These are phyloP conservation scores for Nannoperca obscura DNA, from an alignment of 2,797 vertebrate species.

Conservation along the genomic window DNA sequence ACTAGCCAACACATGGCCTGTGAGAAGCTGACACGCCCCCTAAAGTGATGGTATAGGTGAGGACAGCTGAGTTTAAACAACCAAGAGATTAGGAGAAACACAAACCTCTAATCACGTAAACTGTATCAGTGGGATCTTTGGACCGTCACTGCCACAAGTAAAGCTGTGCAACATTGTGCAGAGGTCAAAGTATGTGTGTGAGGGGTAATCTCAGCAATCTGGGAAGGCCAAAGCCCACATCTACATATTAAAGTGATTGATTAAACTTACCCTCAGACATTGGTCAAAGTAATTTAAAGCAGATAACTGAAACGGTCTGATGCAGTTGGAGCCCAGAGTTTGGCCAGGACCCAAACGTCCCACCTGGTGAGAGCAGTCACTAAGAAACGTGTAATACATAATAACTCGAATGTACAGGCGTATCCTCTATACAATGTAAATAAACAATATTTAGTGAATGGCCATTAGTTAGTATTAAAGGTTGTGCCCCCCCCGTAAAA, in stretches of 20 bases:
- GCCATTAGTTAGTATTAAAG: background rate
- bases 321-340: too few relatives aligned
- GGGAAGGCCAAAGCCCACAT: conserved; percentile 3
- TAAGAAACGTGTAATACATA: background rate
- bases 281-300: too few relatives aligned
- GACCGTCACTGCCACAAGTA: conserved; percentile 18
- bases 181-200: conserved; percentile 21
- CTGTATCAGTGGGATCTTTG: conserved; percentile 40
- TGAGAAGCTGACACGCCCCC: conserved; percentile 63
- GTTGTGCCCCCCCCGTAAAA: background rate
- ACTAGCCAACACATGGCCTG: conserved; percentile 49
- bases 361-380: conserved; percentile 10
- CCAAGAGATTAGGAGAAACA: background rate
- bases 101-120: conserved; percentile 8
- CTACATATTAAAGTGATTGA: background rate
- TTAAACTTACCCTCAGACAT: background rate
- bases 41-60: conserved; percentile 33
- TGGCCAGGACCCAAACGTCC: background rate
- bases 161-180: background rate
- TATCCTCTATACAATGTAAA: background rate
- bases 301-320: too few relatives aligned
- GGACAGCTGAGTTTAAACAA: conserved; percentile 14
- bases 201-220: background rate
- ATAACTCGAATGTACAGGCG: background rate
- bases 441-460: background rate